Evolutionary conservation across 2,113 vertebrate species (phyloP).

Genomic region (Oryctolagus cuniculus): DNA sequence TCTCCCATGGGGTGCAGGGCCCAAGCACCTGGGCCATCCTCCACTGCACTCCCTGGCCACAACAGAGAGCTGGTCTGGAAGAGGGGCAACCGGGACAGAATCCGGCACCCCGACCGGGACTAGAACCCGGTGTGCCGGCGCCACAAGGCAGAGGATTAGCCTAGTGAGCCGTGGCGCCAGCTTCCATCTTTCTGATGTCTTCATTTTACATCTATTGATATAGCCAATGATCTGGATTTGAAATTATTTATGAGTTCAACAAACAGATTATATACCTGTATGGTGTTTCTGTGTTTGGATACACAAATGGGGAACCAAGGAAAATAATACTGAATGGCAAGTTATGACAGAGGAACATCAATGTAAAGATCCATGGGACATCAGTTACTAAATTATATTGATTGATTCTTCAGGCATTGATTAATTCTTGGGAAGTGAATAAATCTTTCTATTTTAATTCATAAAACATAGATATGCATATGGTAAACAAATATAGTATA

Average conservation of each 20-base stretch:
- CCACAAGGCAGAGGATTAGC: no score
- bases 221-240: neutral
- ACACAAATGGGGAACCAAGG: neutral
- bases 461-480: neutral
- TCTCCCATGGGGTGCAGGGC: no score
- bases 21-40: no score
- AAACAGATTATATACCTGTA: neutral
- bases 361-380: neutral
- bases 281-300: neutral
- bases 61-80: no score
- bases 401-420: neutral
- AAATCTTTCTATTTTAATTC: neutral
- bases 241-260: neutral
- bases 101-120: no score
- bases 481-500: neutral
- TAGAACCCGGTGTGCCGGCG: no score
- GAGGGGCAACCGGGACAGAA: no score
- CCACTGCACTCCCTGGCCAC: no score
- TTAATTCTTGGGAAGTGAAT: neutral
- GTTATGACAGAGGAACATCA: conserved; percentile 7
- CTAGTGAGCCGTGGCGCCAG: no score
- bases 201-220: conserved; percentile 23
- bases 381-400: neutral
- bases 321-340: neutral
- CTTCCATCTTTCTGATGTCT: neutral